A percentile compares a stretch with the other conserved stretches of the same genome.
phyloP scores from a whole-genome alignment of 2,797 vertebrate genomes.

The Chelon auratus region DNA sequence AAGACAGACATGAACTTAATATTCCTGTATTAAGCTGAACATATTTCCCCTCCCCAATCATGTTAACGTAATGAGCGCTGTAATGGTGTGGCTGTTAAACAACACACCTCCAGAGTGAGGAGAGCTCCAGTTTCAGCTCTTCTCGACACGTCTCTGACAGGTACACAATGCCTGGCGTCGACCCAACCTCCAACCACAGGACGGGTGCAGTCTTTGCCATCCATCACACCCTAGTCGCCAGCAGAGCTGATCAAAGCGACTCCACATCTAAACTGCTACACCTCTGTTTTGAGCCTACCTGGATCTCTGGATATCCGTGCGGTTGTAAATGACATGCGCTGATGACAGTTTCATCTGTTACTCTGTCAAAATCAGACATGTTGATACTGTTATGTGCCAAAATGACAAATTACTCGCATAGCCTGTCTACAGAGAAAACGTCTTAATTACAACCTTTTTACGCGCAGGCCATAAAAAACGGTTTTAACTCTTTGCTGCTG shows the following conservation, averaged over 20 bases:
- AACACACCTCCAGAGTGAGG: conserved; percentile 58
- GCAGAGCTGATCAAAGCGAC: conserved; percentile 30
- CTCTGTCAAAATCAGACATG: conserved; percentile 16
- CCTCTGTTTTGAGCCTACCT: conserved; percentile 3
- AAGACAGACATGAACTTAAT: conserved; percentile 52
- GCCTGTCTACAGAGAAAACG: conserved; percentile 10
- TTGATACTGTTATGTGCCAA: conserved; percentile 18
- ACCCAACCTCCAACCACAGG: conserved; percentile 48
- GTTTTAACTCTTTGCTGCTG: conserved; percentile 10
- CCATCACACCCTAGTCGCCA: conserved; percentile 49
- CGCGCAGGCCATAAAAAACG: neutral
- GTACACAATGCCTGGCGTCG: conserved; percentile 73
- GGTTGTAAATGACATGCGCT: conserved; percentile 21
- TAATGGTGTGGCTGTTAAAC: conserved; percentile 71
- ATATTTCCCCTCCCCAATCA: conserved; percentile 69
- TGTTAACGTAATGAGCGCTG: conserved; percentile 77
- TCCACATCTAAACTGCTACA: conserved; percentile 19
- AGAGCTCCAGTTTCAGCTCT: conserved; percentile 63
- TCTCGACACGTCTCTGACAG: conserved; percentile 74
- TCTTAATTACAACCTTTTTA: conserved; percentile 14
- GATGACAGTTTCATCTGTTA: conserved; percentile 11
- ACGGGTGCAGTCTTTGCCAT: conserved; percentile 54
- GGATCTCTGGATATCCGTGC: conserved; percentile 20
- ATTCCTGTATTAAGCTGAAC: conserved; percentile 55
- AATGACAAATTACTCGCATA: conserved; percentile 10